Evolutionary conservation across 2,888 invertebrate genomes (phyloP).

Genomic region (Drosophila nr. fundita): DNA sequence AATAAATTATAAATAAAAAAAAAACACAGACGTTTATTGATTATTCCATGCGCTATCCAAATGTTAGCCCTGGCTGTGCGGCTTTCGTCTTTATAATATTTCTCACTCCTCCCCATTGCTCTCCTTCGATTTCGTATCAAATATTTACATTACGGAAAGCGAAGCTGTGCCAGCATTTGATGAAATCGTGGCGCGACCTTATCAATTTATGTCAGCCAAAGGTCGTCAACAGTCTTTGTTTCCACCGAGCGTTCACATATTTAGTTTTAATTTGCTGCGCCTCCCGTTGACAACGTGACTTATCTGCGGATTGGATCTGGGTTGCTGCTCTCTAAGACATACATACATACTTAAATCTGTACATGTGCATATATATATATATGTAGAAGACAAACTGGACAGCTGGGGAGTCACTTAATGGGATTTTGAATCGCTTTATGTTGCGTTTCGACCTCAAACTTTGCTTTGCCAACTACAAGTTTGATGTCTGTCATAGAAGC

Average conservation of each 20-base stretch:
- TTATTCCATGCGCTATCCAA: conserved; percentile 1
- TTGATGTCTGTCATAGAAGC: neutral
- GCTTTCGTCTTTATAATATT: neutral
- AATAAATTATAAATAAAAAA: conserved; percentile 22
- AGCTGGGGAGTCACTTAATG: conserved; percentile 15
- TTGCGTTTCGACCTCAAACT: neutral
- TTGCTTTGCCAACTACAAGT: neutral
- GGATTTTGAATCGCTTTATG: conserved; percentile 30
- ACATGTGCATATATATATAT: neutral
- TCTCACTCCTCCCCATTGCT: neutral
- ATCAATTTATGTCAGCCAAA: conserved; percentile 70
- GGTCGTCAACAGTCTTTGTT: conserved; percentile 51
- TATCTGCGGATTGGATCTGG: conserved; percentile 38
- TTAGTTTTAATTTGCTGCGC: conserved; percentile 56
- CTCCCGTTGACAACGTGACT: conserved; percentile 43
- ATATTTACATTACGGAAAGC: conserved; percentile 16
- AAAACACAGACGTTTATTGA: neutral
- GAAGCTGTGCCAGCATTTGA: conserved; percentile 20
- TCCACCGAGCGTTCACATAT: conserved; percentile 44
- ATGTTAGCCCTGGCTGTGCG: neutral
- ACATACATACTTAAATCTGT: neutral
- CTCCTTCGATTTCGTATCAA: conserved; percentile 5
- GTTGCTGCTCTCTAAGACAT: conserved; percentile 1
- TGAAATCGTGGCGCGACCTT: conserved; percentile 57
- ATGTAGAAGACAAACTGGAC: neutral